Evolutionary conservation across 2,888 invertebrate genomes (phyloP).

Genomic region (Eristalis arbustorum): DNA sequence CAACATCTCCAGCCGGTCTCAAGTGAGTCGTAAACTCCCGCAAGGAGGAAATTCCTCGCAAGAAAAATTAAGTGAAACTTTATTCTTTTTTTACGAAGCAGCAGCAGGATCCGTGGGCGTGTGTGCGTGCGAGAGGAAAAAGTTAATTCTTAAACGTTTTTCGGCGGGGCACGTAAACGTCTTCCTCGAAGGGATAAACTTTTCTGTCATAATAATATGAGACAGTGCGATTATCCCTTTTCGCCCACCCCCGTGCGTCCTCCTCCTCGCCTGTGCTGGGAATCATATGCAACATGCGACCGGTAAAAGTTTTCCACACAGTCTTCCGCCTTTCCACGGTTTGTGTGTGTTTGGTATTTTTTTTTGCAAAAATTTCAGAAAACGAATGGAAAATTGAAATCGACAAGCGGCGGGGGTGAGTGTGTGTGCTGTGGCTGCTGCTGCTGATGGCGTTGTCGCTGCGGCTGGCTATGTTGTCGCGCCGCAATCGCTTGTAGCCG

Average conservation of each 20-base stretch:
- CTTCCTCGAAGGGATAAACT: slow-evolving; percentile 35
- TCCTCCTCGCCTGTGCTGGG: neutral
- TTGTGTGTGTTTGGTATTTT: neutral
- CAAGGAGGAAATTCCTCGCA: neutral
- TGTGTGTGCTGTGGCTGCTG: neutral
- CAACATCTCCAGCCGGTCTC: slow-evolving; percentile 43
- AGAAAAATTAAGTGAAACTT: slow-evolving; percentile 44
- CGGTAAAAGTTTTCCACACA: slow-evolving; percentile 48
- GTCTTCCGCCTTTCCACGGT: neutral
- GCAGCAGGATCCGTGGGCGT: too few relatives aligned
- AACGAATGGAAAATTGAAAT: slow-evolving; percentile 63
- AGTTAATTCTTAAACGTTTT: slow-evolving; percentile 64
- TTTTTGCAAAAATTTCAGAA: slow-evolving; percentile 53
- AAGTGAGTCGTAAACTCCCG: slow-evolving; percentile 62
- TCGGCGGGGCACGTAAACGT: slow-evolving; percentile 13
- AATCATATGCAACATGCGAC: slow-evolving; percentile 65
- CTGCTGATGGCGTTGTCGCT: neutral
- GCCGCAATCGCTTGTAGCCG: neutral
- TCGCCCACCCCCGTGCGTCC: neutral
- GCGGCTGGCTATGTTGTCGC: slow-evolving; percentile 28
- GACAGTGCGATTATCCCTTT: slow-evolving; percentile 60
- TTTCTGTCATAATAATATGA: slow-evolving; percentile 61
- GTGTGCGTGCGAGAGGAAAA: neutral
- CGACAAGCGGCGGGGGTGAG: slow-evolving; percentile 23
- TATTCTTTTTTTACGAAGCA: slow-evolving; percentile 4